Conservation (phyloP, 2,113 vertebrate species). For the Corydoras sp. region DNA sequence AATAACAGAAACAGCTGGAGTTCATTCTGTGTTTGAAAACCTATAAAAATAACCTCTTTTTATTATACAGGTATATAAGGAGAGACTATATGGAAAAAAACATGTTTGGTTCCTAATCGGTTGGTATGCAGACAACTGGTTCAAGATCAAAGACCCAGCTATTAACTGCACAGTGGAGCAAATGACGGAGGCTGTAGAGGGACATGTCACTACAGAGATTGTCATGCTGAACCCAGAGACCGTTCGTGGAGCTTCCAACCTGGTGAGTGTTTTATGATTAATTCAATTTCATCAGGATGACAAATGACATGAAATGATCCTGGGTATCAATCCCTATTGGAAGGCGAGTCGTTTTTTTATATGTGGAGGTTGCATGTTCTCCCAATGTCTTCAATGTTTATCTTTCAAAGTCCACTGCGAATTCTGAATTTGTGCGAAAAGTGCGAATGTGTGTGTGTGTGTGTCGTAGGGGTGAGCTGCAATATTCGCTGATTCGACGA, state of each 20-base stretch:
- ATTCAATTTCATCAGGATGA: no score
- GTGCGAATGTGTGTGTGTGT: no score
- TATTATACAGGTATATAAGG: slow-evolving; percentile 82
- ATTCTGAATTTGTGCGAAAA: no score
- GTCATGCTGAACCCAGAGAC: slow-evolving; percentile 95
- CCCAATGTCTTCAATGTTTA: no score
- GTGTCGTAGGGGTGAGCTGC: no score
- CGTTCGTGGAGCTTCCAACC: slow-evolving; percentile 86
- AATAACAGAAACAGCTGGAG: neutral
- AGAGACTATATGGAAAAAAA: slow-evolving; percentile 92
- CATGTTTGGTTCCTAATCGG: slow-evolving; percentile 95
- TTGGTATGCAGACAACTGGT: slow-evolving; percentile 97
- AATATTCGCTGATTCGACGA: no score
- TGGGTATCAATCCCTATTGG: no score
- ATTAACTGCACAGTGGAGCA: slow-evolving; percentile 94
- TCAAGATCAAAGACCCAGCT: slow-evolving; percentile 86
- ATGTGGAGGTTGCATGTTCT: no score
- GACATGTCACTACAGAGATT: slow-evolving; percentile 92
- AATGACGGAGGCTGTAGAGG: slow-evolving; percentile 91
- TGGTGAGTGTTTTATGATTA: slow-evolving; percentile 64
- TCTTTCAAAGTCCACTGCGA: no score
- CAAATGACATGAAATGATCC: no score
- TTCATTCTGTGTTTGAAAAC: neutral
- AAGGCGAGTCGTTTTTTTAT: no score
- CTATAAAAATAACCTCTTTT: no score